Conservation (phyloP, 2,888 invertebrate species). For the Anodontia alba region DNA sequence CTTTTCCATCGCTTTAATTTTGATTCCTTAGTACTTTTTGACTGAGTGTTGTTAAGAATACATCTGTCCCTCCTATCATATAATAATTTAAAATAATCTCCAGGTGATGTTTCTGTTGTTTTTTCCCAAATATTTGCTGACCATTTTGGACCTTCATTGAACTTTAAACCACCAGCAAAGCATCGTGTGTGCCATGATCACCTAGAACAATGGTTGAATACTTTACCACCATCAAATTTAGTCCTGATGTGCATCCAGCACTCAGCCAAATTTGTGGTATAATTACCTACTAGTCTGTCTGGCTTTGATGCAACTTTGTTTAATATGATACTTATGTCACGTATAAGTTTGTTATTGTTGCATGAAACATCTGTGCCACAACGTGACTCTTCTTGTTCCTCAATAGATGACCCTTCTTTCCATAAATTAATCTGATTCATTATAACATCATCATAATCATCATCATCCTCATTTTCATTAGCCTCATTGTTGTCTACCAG, state of each 20-base stretch:
- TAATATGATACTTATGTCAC: constrained; percentile 36
- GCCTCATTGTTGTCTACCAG: background rate
- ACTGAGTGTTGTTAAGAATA: background rate
- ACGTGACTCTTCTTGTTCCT: constrained; percentile 32
- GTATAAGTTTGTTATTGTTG: constrained; percentile 1
- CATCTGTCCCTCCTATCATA: background rate
- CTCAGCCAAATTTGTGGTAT: constrained; percentile 27
- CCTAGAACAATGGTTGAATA: constrained; percentile 17
- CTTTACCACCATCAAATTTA: constrained; percentile 39
- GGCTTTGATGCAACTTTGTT: constrained; percentile 24
- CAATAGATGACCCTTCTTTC: constrained; percentile 33
- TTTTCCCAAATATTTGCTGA: too few species aligned
- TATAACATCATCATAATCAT: background rate
- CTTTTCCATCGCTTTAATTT: background rate
- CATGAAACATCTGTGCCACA: background rate
- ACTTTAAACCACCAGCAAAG: constrained; percentile 26
- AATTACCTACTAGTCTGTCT: constrained; percentile 25
- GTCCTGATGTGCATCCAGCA: constrained; percentile 29
- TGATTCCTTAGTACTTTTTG: background rate
- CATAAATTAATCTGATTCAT: constrained; percentile 18
- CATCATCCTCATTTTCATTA: background rate
- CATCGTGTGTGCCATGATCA: constrained; percentile 25
- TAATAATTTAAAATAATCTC: background rate
- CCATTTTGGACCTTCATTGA: constrained; percentile 25
- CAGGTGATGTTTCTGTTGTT: background rate